Evolutionary conservation across 2,113 vertebrate species (phyloP), one percentile per base, ranked within the genome.

Genomic region (Coregonus clupeaformis): DNA sequence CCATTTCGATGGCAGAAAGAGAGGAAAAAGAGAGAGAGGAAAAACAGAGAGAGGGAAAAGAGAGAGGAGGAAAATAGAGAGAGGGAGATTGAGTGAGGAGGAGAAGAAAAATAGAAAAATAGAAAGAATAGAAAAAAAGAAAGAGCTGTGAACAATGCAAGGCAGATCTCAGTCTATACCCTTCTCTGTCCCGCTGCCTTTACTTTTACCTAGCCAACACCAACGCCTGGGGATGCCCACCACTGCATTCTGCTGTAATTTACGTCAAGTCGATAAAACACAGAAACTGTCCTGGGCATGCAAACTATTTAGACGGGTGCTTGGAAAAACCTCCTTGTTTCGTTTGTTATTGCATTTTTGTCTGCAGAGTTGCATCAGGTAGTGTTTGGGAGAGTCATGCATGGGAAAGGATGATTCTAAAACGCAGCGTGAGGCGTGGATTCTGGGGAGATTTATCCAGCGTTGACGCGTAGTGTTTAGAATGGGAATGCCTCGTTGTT

Each of bases 361-460:
- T 82, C 82, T 77, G 88, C 90, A 85, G 85, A 79, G 88, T 94
- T 94, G 91, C 92, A 92, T 93, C 93, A 94, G 89, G 76, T 82
- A 80, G 82, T 85, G 80, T 77, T 72, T 67, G 74, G 80, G 84
- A 83, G 91, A 82, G 86, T 85, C 84, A 85, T 77, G 88, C 85
- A 86, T 88, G 89, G 84, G 83, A 90, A 89, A 82, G 87, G 86
- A 84, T 30, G 76, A 86, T 89, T 87, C 85, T 87, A 89, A 90
- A 75, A 86, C 87, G 79, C 87, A 87, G 90, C 83, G 76, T 88
- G 84, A 87, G 87, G 85, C 79, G 82, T 68, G 74, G 86, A 87
- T 86, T 84, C 86, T 74, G 77, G 83, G 88, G 89, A 79, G 77
- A 86, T 87, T 90, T 91, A 86, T 90, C 89, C 87, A 88, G 83